Evolutionary conservation across 2,113 vertebrate genomes (phyloP).

Genomic region (Ictalurus furcatus): DNA sequence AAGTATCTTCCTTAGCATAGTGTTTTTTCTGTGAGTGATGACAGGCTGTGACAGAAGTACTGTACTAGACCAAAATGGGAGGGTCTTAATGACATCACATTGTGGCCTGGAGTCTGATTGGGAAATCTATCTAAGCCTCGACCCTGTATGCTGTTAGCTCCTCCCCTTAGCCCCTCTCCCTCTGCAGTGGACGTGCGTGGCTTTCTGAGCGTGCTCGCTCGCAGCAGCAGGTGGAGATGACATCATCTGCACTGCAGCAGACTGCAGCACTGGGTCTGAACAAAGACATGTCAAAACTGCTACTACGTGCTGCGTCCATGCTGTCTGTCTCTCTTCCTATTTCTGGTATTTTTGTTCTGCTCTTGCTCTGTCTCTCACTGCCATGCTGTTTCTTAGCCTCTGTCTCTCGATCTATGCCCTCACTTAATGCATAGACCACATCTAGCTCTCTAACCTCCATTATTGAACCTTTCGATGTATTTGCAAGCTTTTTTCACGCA

Average conservation of each 20-base stretch:
- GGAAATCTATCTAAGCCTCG: constrained; percentile 54
- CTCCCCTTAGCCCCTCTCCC: constrained; percentile 65
- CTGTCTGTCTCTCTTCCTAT: constrained; percentile 34
- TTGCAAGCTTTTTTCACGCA: constrained; percentile 41
- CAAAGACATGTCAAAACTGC: constrained; percentile 79
- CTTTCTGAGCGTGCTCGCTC: constrained; percentile 74
- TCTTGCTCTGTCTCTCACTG: constrained; percentile 16
- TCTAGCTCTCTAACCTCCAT: constrained; percentile 48
- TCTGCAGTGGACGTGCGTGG: constrained; percentile 78
- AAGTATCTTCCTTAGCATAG: constrained; percentile 16
- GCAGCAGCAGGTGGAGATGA: constrained; percentile 79
- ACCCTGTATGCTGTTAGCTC: constrained; percentile 50
- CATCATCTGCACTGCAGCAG: constrained; percentile 86
- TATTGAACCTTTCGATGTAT: constrained; percentile 12
- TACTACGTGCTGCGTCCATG: constrained; percentile 61
- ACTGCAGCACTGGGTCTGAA: constrained; percentile 82
- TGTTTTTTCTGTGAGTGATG: constrained; percentile 54
- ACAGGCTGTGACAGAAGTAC: constrained; percentile 60
- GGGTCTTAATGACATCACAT: constrained; percentile 53
- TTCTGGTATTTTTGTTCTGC: neutral
- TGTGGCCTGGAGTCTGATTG: constrained; percentile 67
- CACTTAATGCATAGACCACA: constrained; percentile 46
- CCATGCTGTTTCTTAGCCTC: neutral
- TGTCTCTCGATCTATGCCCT: constrained; percentile 3
- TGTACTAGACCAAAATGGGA: constrained; percentile 61